phyloP scores from a whole-genome alignment of 2,113 vertebrate species.

The Forbesichthys agassizii region DNA sequence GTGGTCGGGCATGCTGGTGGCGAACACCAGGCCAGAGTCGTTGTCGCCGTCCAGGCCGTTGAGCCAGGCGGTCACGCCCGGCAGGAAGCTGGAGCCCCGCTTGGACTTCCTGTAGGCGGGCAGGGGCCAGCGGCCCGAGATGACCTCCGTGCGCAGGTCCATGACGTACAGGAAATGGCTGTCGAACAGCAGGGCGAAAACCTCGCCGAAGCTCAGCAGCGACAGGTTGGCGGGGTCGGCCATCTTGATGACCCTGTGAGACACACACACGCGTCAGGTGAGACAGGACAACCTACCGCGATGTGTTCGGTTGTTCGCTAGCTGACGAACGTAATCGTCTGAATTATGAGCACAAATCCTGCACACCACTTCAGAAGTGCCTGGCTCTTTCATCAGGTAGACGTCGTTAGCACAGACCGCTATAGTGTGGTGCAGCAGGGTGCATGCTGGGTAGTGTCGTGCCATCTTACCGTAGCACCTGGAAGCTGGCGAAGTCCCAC shows the following conservation, averaged over 20 bases:
- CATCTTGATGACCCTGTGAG: conserved; percentile 90
- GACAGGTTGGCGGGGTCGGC: conserved; percentile 90
- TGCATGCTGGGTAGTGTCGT: no score
- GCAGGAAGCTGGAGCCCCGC: conserved; percentile 95
- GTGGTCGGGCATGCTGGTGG: conserved; percentile 99
- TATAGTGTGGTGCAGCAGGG: no score
- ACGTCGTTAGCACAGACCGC: no score
- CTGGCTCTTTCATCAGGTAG: no score
- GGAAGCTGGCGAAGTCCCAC: conserved; percentile 98
- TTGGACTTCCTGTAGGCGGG: conserved; percentile 98
- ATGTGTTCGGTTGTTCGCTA: no score
- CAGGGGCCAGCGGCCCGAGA: conserved; percentile 94
- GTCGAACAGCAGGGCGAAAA: conserved; percentile 96
- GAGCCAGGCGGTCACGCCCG: conserved; percentile 93
- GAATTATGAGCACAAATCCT: no score
- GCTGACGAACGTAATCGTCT: no score
- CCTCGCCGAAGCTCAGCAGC: conserved; percentile 92
- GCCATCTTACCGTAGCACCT: conserved; percentile 87
- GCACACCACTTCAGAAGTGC: no score
- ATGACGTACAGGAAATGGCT: conserved; percentile 95
- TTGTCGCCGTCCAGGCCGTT: conserved; percentile 92
- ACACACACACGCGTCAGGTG: conserved; percentile 2
- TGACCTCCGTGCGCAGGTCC: conserved; percentile 93
- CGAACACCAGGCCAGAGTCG: conserved; percentile 94
- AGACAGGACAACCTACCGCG: no score